Percentiles rank a stretch among this genome's conserved stretches.
phyloP scores from a whole-genome alignment of 2,888 invertebrate species.

The Nomada hirtipes region DNA sequence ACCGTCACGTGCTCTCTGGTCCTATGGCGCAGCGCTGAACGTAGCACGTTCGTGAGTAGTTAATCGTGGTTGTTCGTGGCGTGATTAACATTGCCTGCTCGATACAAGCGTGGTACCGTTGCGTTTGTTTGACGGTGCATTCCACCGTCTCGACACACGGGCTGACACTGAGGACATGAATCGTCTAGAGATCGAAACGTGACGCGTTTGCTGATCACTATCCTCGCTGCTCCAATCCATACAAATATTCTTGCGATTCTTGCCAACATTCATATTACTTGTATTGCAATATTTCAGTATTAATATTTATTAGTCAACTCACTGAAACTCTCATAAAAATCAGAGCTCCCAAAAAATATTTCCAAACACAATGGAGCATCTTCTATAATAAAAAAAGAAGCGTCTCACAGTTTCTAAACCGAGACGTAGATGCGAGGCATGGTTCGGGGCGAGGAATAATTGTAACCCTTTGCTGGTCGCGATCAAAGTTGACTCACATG shows the following conservation, averaged over 20 bases:
- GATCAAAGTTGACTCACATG: constrained; percentile 56
- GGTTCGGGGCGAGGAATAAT: constrained; percentile 32
- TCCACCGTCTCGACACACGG: constrained; percentile 34
- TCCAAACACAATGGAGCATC: background rate
- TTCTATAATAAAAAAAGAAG: background rate
- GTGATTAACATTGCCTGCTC: constrained; percentile 53
- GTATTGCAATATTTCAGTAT: no score
- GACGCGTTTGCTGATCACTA: constrained; percentile 35
- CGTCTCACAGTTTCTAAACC: background rate
- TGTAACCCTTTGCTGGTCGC: constrained; percentile 45
- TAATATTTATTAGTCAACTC: no score
- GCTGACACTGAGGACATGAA: constrained; percentile 57
- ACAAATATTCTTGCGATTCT: background rate
- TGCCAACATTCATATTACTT: no score
- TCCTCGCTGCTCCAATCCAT: constrained; percentile 12
- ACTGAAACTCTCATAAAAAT: no score
- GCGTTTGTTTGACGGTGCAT: constrained; percentile 53
- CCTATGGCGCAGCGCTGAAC: background rate
- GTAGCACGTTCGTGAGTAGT: constrained; percentile 23
- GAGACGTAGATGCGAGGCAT: constrained; percentile 15
- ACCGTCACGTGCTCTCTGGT: constrained; percentile 21
- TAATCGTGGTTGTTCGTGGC: constrained; percentile 21
- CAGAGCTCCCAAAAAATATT: no score
- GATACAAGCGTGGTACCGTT: constrained; percentile 65
- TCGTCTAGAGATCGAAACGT: constrained; percentile 66